phyloP scores from a whole-genome alignment of 2,113 vertebrate genomes.

The Athene noctua region DNA sequence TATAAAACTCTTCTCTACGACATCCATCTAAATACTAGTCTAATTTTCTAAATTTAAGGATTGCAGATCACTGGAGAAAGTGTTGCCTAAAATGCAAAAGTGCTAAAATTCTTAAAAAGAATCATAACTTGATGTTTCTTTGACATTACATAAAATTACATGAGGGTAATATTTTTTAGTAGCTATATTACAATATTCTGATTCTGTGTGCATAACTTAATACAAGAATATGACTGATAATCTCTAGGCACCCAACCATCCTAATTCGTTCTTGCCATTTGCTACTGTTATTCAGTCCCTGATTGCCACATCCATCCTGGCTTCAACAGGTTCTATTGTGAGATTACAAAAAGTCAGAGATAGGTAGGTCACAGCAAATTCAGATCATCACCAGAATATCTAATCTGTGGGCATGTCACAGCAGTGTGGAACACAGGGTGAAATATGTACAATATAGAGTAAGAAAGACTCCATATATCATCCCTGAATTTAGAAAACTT shows the following conservation, averaged over 20 bases:
- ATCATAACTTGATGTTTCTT: not conserved
- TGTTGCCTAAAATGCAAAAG: not conserved
- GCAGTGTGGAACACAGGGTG: not conserved
- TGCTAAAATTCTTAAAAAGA: not conserved
- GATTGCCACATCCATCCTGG: not conserved
- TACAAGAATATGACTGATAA: not conserved
- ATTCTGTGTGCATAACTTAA: not conserved
- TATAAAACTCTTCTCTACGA: not conserved
- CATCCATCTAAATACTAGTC: not conserved
- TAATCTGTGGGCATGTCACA: not conserved
- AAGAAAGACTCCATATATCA: not conserved
- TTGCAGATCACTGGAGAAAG: not conserved
- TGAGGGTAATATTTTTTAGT: not conserved
- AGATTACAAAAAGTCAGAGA: not conserved
- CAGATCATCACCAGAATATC: not conserved
- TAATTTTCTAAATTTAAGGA: not conserved
- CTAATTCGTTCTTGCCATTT: not conserved
- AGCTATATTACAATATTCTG: not conserved
- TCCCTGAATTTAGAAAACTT: not conserved
- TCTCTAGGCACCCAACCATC: not conserved
- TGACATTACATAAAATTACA: not conserved
- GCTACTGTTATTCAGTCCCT: not conserved
- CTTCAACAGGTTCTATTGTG: not conserved
- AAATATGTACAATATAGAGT: not conserved
- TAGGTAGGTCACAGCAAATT: not conserved